Base-by-base conservation (phyloP, 2,113 vertebrate species). In the Eclectus roratus region DNA sequence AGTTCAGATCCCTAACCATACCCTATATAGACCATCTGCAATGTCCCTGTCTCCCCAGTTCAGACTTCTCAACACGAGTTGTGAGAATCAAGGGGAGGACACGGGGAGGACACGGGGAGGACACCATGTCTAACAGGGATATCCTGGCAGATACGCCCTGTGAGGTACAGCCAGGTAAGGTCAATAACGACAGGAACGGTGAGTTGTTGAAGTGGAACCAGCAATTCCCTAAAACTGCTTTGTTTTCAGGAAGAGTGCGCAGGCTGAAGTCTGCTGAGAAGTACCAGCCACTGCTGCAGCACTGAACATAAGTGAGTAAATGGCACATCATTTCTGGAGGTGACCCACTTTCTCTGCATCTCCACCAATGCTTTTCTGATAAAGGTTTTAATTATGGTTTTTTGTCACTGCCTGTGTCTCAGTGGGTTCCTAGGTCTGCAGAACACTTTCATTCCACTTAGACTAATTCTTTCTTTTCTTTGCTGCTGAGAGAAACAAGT, bases 71-170 rank as follows among this genome's bases (percentile, higher is more conserved):
- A 1, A 55, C 2, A 8, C 0, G 3, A 82, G 61, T 47, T 52
- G 56, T 3, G 1, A 86, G 65, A 55, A 58, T 28, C 53, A 65
- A 52, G 50, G 0, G 0, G 15, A 61, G 60, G 74, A 19, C 28
- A 19, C 25, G 43, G 0, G 0, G 15, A 61, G 61, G n/a, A n/a
- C n/a, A n/a, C n/a, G 50, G 0, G 0, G 15, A 61, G 60, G 78
- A 19, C 25, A 23, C 29, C 25, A 44, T 0, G 0, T 24, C 31
- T 27, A 41, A 87, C 0, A 2, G 37, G 37, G n/a, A 55, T 23
- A 58, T 41, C 74, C 70, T 72, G 78, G 61, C 24, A 25, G 39
- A 43, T 23, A 6, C 0, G 4, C 17, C 29, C 56, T 24, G 17
- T 14, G 72, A 76, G 46, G 33, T 13, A 73, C 31, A 52, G 55